phyloP scores from a whole-genome alignment of 1,140 invertebrate genomes.

The Pogonus chalceus region DNA sequence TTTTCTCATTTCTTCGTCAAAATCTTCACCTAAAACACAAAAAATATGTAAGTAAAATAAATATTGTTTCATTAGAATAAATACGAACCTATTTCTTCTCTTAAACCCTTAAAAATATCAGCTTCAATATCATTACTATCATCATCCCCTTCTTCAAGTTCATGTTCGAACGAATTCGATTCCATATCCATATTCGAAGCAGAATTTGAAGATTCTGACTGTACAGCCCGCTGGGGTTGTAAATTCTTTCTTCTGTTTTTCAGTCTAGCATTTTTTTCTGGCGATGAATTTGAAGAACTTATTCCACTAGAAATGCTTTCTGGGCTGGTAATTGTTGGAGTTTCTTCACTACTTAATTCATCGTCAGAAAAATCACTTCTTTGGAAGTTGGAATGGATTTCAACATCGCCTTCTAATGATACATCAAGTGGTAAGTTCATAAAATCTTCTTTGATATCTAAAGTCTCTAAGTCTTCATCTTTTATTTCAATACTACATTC shows the following conservation, averaged over 20 bases:
- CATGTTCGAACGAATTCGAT: neutral
- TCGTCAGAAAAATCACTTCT: neutral
- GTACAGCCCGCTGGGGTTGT: neutral
- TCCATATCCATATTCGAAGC: neutral
- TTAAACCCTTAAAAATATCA: slow-evolving; percentile 27
- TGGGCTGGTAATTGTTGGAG: neutral
- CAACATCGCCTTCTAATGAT: slow-evolving; percentile 6
- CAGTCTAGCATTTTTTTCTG: neutral
- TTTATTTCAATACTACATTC: slow-evolving; percentile 14
- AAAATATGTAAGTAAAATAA: neutral
- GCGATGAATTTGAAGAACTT: neutral
- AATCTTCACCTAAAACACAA: slow-evolving; percentile 17
- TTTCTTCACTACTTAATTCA: neutral
- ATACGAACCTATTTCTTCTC: slow-evolving; percentile 23
- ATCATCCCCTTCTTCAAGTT: slow-evolving; percentile 18
- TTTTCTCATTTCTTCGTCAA: slow-evolving; percentile 25
- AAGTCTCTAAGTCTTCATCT: slow-evolving; percentile 12
- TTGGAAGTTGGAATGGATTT: neutral
- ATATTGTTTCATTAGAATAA: neutral
- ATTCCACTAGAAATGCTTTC: neutral
- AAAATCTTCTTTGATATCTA: slow-evolving; percentile 1
- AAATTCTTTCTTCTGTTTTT: neutral
- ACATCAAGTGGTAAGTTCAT: slow-evolving; percentile 15
- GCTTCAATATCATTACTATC: slow-evolving; percentile 21
- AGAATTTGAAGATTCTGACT: neutral